Percentiles rank a stretch among this genome's conserved stretches.
Evolutionary conservation across 2,888 invertebrate species (phyloP).

Genomic region (Dicranocentrus wangi): DNA sequence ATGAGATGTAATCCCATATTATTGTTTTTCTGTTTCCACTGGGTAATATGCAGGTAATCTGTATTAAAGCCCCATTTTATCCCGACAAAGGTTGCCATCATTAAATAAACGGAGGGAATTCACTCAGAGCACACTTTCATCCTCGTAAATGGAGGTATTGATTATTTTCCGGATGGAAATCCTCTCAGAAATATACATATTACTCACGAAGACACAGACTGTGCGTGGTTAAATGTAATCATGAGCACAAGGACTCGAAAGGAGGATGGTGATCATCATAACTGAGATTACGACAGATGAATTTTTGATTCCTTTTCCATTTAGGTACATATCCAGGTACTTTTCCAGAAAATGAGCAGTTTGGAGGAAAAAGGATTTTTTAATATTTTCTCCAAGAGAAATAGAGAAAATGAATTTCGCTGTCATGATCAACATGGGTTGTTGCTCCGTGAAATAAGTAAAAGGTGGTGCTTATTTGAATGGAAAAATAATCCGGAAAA

Average conservation of each 20-base stretch:
- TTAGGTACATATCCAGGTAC: background rate
- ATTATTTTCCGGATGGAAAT: no score
- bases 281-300: slow-evolving; percentile 12
- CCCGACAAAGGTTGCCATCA: background rate
- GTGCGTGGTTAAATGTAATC: background rate
- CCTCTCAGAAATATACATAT: no score
- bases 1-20: no score
- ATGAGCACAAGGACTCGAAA: background rate
- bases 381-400: background rate
- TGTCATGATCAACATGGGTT: background rate
- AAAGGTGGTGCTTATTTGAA: background rate
- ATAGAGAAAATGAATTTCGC: background rate
- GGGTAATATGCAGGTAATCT: slow-evolving; percentile 40
- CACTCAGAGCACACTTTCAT: background rate
- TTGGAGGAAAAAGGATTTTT: background rate
- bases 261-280: background rate
- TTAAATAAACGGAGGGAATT: background rate
- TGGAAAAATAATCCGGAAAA: slow-evolving; percentile 12
- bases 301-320: slow-evolving; percentile 15
- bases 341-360: slow-evolving; percentile 1
- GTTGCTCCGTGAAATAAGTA: background rate
- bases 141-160: no score
- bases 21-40: no score
- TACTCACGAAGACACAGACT: background rate
- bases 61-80: slow-evolving; percentile 15